Conservation (phyloP, 2,113 vertebrate species). For the Ictalurus punctatus region DNA sequence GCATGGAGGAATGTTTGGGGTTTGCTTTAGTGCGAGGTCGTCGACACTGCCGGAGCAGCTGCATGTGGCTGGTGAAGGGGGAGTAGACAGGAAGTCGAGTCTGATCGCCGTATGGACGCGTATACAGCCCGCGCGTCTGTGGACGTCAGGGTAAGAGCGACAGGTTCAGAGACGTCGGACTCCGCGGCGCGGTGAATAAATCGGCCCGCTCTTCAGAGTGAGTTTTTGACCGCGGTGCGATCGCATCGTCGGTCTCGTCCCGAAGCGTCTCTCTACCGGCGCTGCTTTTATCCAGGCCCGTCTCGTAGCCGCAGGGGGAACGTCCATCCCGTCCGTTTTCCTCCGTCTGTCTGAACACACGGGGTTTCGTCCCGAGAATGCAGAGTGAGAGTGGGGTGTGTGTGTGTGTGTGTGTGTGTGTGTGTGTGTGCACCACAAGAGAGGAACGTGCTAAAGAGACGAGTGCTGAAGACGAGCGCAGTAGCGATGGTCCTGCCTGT, state of each 20-base stretch:
- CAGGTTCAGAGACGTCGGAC: neutral
- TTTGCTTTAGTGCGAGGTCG: conserved; percentile 17
- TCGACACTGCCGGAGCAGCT: conserved; percentile 23
- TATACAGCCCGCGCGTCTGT: neutral
- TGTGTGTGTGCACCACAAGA: conserved; percentile 9
- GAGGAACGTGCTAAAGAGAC: conserved; percentile 26
- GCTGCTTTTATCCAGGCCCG: conserved; percentile 1
- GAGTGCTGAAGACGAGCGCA: neutral
- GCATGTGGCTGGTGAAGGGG: conserved; percentile 28
- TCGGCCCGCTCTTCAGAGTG: neutral
- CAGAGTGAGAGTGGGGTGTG: too few relatives aligned
- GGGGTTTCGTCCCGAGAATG: conserved; percentile 4
- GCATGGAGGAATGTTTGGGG: neutral
- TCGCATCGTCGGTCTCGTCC: neutral
- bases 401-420: too few relatives aligned
- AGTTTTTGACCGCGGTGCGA: neutral
- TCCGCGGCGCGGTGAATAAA: neutral
- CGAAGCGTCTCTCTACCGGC: neutral
- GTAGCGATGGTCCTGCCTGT: neutral
- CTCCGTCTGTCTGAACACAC: conserved; percentile 23
- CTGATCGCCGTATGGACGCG: neutral
- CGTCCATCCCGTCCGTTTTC: conserved; percentile 14
- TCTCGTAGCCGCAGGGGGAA: conserved; percentile 13
- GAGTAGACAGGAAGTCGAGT: conserved; percentile 3
- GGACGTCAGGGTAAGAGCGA: neutral